phyloP scores from a whole-genome alignment of 2,888 invertebrate species.

The Tipula vernalis region DNA sequence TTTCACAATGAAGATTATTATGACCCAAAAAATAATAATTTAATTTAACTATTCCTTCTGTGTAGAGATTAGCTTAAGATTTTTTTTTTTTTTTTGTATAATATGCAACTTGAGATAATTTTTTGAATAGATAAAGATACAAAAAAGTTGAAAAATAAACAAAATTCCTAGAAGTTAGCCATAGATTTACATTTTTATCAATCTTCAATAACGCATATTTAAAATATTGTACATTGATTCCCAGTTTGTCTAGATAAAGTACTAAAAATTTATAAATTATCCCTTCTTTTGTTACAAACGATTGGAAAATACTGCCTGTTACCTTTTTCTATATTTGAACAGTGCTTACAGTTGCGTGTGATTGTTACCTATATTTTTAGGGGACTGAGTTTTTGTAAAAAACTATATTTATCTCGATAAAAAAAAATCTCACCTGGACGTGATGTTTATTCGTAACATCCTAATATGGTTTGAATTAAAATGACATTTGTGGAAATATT shows the following conservation, averaged over 20 bases:
- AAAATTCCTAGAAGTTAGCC: not conserved
- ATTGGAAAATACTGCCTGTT: not conserved
- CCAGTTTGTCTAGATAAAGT: not conserved
- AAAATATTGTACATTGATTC: not conserved
- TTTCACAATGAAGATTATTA: not conserved
- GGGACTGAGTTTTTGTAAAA: not conserved
- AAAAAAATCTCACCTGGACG: constrained; percentile 4
- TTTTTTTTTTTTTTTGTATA: not conserved
- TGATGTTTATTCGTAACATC: not conserved
- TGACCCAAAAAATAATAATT: too few species aligned
- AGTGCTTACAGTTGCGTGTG: not conserved
- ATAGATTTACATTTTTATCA: not conserved
- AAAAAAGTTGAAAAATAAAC: not conserved
- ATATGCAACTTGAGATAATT: not conserved
- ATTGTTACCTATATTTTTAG: not conserved
- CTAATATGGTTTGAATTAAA: not conserved
- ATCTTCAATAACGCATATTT: not conserved
- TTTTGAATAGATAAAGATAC: not conserved
- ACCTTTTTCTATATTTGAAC: not conserved
- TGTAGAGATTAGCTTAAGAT: not conserved
- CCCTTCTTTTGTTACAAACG: not conserved
- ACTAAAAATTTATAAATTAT: not conserved
- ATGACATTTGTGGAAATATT: not conserved
- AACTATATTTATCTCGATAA: not conserved
- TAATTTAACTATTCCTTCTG: too few species aligned